phyloP scores from a whole-genome alignment of 1,140 invertebrate species.

The Caenorhabditis brenneri region DNA sequence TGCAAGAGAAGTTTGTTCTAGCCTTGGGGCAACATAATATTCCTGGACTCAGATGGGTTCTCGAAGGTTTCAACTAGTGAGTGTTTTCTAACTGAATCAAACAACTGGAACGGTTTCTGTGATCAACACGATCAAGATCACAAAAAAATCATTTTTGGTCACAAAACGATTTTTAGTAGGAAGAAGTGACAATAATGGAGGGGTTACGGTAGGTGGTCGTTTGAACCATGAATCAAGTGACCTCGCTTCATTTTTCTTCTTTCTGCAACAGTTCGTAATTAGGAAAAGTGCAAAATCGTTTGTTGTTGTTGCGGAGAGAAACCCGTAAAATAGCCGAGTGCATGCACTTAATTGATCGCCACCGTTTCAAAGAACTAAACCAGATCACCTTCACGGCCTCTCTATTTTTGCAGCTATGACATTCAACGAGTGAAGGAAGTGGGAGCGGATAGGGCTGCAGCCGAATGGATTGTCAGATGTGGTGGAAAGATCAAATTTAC shows the following conservation, averaged over 20 bases:
- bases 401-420: conserved; percentile 74
- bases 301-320: not conserved
- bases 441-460: conserved; percentile 84
- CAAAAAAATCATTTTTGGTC: not conserved
- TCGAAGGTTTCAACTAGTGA: conserved; percentile 61
- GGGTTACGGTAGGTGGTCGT: not conserved
- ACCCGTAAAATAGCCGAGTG: not conserved
- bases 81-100: not conserved
- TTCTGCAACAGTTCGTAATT: conserved; percentile 27
- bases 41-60: conserved; percentile 60
- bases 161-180: not conserved
- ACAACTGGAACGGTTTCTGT: no score
- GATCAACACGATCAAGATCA: not conserved
- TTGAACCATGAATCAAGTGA: conserved; percentile 27
- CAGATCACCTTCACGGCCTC: conserved; percentile 64
- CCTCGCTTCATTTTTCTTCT: not conserved
- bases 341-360: not conserved
- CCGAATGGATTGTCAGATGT: conserved; percentile 80
- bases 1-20: conserved; percentile 38
- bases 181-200: no score
- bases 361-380: not conserved
- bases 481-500: conserved; percentile 62
- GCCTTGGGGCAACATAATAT: conserved; percentile 58
- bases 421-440: conserved; percentile 77
- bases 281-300: not conserved